Evolutionary conservation across 1,140 invertebrate genomes (phyloP).

Genomic region (Pachyrhynchus sulphureomaculatus): DNA sequence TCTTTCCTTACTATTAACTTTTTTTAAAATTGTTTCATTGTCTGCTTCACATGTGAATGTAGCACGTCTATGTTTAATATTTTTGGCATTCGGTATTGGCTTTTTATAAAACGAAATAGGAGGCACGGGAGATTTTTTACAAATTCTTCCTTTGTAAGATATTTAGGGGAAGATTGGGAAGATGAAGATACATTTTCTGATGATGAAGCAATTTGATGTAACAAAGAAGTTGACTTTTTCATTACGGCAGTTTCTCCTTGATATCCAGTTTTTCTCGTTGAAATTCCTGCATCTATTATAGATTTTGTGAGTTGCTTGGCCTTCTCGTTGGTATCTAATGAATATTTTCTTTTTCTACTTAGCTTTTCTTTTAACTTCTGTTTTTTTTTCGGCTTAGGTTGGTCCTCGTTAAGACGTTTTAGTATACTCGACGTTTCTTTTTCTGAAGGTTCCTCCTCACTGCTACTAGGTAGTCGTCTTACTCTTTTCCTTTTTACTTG

Average conservation of each 20-base stretch:
- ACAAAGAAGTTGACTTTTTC: too few species aligned
- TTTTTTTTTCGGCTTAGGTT: too few species aligned
- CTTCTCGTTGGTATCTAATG: too few species aligned
- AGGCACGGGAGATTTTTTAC: neutral
- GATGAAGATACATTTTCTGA: neutral
- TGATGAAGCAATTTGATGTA: neutral
- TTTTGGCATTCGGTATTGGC: neutral
- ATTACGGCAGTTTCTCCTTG: too few species aligned
- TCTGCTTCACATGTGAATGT: conserved; percentile 5
- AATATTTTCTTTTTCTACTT: too few species aligned
- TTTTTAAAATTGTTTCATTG: conserved; percentile 1
- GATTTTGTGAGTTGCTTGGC: too few species aligned
- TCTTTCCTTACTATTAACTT: neutral
- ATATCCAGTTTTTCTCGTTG: too few species aligned
- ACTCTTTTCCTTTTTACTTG: neutral
- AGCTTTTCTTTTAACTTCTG: too few species aligned
- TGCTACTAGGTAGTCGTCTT: neutral
- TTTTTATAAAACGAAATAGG: neutral
- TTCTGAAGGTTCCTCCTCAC: neutral
- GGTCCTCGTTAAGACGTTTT: neutral
- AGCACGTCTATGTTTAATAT: neutral
- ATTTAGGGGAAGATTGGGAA: neutral
- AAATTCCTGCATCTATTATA: too few species aligned
- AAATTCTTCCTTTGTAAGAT: neutral
- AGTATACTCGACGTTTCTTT: too few species aligned